Base-by-base conservation (phyloP, 64 coral and sea anemone species). In the Montipora sp. region DNA sequence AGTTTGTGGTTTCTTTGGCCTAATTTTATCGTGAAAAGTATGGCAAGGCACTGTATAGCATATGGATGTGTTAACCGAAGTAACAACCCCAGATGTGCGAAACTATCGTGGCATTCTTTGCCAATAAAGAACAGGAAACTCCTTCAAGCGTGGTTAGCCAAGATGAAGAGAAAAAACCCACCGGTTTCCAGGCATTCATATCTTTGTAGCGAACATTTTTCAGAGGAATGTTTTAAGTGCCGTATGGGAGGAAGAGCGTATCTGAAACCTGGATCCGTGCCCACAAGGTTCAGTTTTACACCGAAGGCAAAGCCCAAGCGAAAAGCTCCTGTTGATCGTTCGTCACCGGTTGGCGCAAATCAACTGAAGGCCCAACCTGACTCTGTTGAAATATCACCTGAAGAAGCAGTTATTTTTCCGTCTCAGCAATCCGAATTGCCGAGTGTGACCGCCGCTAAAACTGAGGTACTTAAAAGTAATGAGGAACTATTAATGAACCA, bases 101-200 rank as follows among this genome's bases (percentile, higher is more conserved):
- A 59, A 16, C 13, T 89, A 13, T 89, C 73, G 19, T 77, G 90
- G 90, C 90, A 92, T 79, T 92, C 81, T 7, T 36, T 36, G 36
- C 36, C 36, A 36, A 36, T 36, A 36, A 36, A 36, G 51, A 55
- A 55, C 10, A 55, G 3, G 51, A 55, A 55, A 55, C 51, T 55
- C 51, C 51, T 55, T 55, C 0, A 3, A 55, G 51, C 51, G 5
- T 89, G 74, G 87, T 11, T 89, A 7, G 5, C 77, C 7, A 78
- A 89, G 13, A 78, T 89, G 16, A 3, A 60, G 50, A 27, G 53
- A 58, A 18, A 58, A 44, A 63, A 89, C 6, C 16, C 75, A 65
- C 58, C 87, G 12, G 75, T 77, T 43, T 69, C 83, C 36, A 36
- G 36, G 36, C 36, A 36, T 36, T 36, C 36, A 36, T 76, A 87